A percentile compares a stretch with the other conserved stretches of the same genome.
Conservation (phyloP, 2,113 vertebrate genomes). For the Ibidorhyncha struthersii region DNA sequence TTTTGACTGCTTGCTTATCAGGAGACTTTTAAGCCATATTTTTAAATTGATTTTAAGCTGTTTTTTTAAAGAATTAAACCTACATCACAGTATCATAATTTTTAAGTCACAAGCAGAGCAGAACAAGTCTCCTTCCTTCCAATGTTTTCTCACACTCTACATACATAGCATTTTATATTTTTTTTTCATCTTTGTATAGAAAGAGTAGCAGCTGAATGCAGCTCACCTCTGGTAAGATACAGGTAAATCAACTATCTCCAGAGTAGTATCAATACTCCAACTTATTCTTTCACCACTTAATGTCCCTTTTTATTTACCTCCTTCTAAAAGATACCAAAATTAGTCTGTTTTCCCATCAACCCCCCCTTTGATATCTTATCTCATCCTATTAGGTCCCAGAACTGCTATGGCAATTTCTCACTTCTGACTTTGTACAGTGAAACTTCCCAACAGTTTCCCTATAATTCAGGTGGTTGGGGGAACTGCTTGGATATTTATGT, state of each 20-base stretch:
- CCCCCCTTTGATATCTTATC: no score
- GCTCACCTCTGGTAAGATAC: neutral
- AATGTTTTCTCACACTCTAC: neutral
- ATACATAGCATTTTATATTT: neutral
- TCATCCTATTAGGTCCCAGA: neutral
- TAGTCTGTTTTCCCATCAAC: neutral
- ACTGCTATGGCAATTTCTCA: neutral
- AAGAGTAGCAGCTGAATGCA: neutral
- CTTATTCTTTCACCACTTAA: neutral
- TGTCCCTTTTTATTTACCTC: neutral
- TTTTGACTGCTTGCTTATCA: neutral
- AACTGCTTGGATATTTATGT: fast-evolving
- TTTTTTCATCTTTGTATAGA: neutral
- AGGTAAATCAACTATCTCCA: neutral
- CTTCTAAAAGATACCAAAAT: neutral
- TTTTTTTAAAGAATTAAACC: neutral
- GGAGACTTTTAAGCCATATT: neutral
- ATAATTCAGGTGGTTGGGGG: neutral
- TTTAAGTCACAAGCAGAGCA: neutral
- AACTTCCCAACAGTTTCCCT: neutral
- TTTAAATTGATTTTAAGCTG: neutral
- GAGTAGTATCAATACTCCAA: neutral
- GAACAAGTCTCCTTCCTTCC: neutral
- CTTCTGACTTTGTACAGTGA: neutral
- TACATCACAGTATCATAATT: neutral